Evolutionary conservation across 2,888 invertebrate genomes (phyloP), one percentile per base, ranked within the genome.

Genomic region (Lingula anatina): DNA sequence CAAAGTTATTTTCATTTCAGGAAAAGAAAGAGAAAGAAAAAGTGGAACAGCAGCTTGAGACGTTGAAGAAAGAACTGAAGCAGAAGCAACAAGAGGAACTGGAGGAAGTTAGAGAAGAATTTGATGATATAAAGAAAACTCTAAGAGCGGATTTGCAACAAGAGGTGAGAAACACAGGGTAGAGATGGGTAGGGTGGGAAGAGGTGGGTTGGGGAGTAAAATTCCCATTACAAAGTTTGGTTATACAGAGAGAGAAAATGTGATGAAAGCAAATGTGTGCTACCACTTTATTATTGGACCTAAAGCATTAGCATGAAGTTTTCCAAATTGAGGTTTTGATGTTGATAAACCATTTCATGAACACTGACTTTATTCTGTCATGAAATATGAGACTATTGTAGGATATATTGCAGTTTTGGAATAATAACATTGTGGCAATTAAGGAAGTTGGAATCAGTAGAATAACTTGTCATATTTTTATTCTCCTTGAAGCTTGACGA

Each of bases 81-180:
- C 61, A 58, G 52, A 61, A 69, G 41, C 64, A 66, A 38, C 67
- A 68, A 4, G 60, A 59, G 41, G 68, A 69, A 41, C 50, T 65
- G 40, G 68, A 68, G 28, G 64, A 66, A 20, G 38, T 67, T 38
- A 61, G 57, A 26, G 53, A 64, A 36, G 60, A 63, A 38, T 63
- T 60, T 46, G 54, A 57, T 15, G 49, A 60, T 20, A 62, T 63
- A 53, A 62, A 56, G 52, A 68, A 68, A 46, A 50, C 55, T 20
- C 46, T 70, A 42, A 50, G 64, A 42, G 68, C 70, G 47, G 64
- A 70, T 43, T 54, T 69, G 12, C 68, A 71, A 24, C 65, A 68
- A 50, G 62, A 68, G 66, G 71, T 71, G 31, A 49, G 54, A 26
- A 42, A 2, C 9, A 15, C 31, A 12, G 15, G 31, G 31, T 12